Percentiles rank a stretch among this genome's conserved stretches.
phyloP scores from a whole-genome alignment of 1,140 invertebrate species.

The Radopholus similis region DNA sequence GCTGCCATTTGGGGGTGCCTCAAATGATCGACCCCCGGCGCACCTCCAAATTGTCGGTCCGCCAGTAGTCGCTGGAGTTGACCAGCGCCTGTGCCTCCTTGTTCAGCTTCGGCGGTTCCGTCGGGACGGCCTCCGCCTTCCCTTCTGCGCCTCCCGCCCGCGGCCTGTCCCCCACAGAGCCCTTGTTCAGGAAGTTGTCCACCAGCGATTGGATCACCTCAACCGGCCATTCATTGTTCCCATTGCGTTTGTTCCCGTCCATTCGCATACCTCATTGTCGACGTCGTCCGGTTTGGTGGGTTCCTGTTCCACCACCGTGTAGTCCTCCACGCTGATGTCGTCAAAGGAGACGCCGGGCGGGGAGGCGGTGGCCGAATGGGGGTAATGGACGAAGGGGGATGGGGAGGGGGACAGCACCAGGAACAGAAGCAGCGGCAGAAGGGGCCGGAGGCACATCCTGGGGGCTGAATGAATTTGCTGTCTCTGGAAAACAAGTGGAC shows the following conservation, averaged over 20 bases:
- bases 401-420: neutral
- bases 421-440: neutral
- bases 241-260: neutral
- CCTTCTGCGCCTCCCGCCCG: neutral
- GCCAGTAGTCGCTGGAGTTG: conserved; percentile 46
- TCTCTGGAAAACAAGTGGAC: too few relatives aligned
- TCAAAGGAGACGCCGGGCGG: neutral
- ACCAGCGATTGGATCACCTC: conserved; percentile 40
- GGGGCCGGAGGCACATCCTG: too few relatives aligned
- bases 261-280: conserved; percentile 40
- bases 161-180: conserved; percentile 32
- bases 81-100: conserved; percentile 38
- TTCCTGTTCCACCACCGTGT: conserved; percentile 10
- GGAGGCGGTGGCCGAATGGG: neutral
- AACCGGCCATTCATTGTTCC: neutral
- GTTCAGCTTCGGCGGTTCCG: conserved; percentile 32
- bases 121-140: neutral
- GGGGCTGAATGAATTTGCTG: too few relatives aligned
- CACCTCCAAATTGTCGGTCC: conserved; percentile 32
- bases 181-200: conserved; percentile 50
- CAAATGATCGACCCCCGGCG: neutral
- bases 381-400: neutral
- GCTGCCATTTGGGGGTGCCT: conserved; percentile 10
- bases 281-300: conserved; percentile 37
- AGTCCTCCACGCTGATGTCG: conserved; percentile 14